Percentiles rank a stretch among this genome's conserved stretches.
phyloP scores from a whole-genome alignment of 1,140 invertebrate species.

The Drosophila arizonae region DNA sequence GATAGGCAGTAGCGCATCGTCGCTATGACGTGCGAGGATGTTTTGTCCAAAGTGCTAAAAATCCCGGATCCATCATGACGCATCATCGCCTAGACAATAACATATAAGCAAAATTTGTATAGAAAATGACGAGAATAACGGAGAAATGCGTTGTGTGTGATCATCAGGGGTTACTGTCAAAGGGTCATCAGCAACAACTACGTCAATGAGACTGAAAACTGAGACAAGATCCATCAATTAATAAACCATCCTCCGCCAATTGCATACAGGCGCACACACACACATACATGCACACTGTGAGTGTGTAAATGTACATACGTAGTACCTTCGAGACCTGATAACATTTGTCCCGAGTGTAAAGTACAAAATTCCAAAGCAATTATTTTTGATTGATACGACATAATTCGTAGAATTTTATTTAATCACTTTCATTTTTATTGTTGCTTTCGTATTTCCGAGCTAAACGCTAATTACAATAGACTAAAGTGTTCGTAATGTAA shows the following conservation, averaged over 20 bases:
- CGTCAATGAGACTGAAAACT: constrained; percentile 50
- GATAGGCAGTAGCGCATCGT: not conserved
- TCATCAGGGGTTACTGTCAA: constrained; percentile 16
- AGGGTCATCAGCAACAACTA: constrained; percentile 38
- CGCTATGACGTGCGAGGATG: constrained; percentile 1
- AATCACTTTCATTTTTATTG: constrained; percentile 59
- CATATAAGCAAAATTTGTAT: not conserved
- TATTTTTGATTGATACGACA: constrained; percentile 29
- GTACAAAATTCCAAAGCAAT: constrained; percentile 62
- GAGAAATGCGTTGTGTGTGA: constrained; percentile 24
- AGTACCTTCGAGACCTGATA: constrained; percentile 44
- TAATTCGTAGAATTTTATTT: not conserved
- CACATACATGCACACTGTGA: not conserved
- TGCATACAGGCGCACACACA: not conserved
- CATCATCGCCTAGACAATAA: constrained; percentile 5
- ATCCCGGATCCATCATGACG: not conserved
- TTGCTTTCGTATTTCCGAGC: constrained; percentile 25
- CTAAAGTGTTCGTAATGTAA: constrained; percentile 2
- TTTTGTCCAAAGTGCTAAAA: constrained; percentile 1
- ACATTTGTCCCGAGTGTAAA: constrained; percentile 46
- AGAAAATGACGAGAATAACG: not conserved
- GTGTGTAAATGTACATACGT: constrained; percentile 10
- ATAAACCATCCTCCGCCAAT: constrained; percentile 5
- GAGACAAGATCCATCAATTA: constrained; percentile 38
- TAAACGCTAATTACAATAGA: constrained; percentile 26